A percentile compares a stretch with the other conserved stretches of the same genome.
These are phyloP conservation scores for Scatophagus argus DNA, from an alignment of 2,113 vertebrate species.

Conservation along the genomic window DNA sequence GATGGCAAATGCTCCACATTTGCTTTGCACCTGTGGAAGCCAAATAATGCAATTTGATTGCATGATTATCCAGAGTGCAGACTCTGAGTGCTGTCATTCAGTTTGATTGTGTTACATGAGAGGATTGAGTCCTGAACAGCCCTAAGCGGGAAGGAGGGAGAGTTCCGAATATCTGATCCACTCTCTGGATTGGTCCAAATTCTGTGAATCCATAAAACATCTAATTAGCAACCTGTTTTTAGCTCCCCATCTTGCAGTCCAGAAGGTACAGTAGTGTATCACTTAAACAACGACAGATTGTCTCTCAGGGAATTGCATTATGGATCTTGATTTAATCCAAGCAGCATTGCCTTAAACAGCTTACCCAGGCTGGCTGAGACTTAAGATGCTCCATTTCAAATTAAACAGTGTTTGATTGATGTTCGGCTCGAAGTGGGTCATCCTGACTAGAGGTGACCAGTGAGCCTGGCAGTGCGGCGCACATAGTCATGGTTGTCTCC, in stretches of 20 bases:
- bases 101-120: conserved; percentile 66
- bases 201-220: conserved; percentile 8
- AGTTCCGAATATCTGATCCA: conserved; percentile 45
- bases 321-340: conserved; percentile 34
- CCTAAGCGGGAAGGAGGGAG: conserved; percentile 41
- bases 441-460: conserved; percentile 31
- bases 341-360: conserved; percentile 45
- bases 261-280: not conserved
- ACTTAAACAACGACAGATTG: conserved; percentile 30
- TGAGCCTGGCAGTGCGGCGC: conserved; percentile 3
- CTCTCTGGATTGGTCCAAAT: conserved; percentile 36
- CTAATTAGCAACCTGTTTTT: not conserved
- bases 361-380: conserved; percentile 19
- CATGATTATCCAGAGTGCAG: conserved; percentile 71
- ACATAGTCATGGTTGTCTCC: conserved; percentile 65
- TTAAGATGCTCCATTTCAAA: conserved; percentile 36
- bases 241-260: not conserved
- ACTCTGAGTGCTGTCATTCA: conserved; percentile 70
- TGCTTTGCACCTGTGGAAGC: conserved; percentile 74
- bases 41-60: conserved; percentile 82
- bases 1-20: conserved; percentile 57
- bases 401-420: conserved; percentile 52
- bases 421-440: conserved; percentile 53
- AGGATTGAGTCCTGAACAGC: conserved; percentile 64
- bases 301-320: not conserved